Conservation (phyloP, 2,797 vertebrate genomes). For the Macrochelys suwanniensis region DNA sequence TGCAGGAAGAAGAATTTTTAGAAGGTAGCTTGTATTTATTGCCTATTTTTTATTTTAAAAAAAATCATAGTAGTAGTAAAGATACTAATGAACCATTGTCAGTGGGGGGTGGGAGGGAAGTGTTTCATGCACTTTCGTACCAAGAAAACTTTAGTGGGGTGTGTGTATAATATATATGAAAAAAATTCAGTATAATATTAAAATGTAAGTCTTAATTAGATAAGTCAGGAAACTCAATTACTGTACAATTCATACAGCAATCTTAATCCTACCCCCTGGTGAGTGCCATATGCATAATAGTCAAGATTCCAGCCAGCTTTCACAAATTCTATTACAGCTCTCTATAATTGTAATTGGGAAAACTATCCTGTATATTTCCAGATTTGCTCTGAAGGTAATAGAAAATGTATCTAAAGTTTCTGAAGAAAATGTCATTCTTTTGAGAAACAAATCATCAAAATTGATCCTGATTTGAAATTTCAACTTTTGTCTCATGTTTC, state of each 20-base stretch:
- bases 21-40: not conserved
- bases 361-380: not conserved
- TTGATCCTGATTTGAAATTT: not conserved
- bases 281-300: not conserved
- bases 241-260: not conserved
- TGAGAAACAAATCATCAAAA: not conserved
- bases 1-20: not conserved
- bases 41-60: not conserved
- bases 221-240: not conserved
- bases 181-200: too few relatives aligned
- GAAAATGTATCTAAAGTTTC: not conserved
- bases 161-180: not conserved
- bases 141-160: not conserved
- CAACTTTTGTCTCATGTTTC: not conserved
- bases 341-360: not conserved
- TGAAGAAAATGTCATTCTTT: not conserved
- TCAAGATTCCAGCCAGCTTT: not conserved
- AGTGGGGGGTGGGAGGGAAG: not conserved
- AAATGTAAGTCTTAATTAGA: not conserved
- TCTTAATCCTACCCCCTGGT: rapidly evolving
- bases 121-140: not conserved
- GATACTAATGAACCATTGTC: not conserved
- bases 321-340: too few relatives aligned
- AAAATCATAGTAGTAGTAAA: not conserved
- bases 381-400: not conserved